These are phyloP conservation scores for Megaleporinus macrocephalus DNA, from an alignment of 2,113 vertebrate species.

Conservation along the genomic window DNA sequence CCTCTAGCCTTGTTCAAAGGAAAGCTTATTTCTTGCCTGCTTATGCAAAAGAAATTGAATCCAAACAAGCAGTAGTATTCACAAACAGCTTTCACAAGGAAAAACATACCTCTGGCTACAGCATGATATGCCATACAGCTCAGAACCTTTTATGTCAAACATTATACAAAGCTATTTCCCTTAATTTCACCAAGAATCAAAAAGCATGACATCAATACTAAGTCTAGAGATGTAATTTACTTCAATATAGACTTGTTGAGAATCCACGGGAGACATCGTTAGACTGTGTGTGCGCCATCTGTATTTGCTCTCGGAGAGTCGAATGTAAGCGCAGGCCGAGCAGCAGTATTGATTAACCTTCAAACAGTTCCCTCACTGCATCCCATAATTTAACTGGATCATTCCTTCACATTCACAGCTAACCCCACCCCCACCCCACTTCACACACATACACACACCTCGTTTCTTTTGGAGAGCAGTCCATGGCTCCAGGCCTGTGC, in stretches of 20 bases:
- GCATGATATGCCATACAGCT: background rate
- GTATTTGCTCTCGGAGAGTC: constrained; percentile 38
- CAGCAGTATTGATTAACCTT: constrained; percentile 62
- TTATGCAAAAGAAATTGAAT: background rate
- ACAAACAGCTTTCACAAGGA: background rate
- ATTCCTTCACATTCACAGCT: constrained; percentile 26
- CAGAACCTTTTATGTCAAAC: background rate
- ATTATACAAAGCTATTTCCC: background rate
- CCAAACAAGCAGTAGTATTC: background rate
- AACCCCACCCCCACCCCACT: constrained; percentile 1
- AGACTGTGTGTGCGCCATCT: constrained; percentile 33
- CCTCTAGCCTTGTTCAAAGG: background rate
- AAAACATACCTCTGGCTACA: background rate
- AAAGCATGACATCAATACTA: background rate
- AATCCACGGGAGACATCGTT: constrained; percentile 62
- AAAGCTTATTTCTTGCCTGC: background rate
- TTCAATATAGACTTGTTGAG: constrained; percentile 36
- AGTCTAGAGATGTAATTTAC: constrained; percentile 31
- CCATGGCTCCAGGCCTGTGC: constrained; percentile 48
- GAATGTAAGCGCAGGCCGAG: constrained; percentile 37
- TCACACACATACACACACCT: constrained; percentile 1
- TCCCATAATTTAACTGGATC: constrained; percentile 18
- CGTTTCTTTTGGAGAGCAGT: constrained; percentile 42
- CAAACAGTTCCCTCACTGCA: constrained; percentile 18
- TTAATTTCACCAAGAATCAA: background rate